Base-by-base conservation (phyloP, 1,140 invertebrate genomes). In the Bombus balteatus region DNA sequence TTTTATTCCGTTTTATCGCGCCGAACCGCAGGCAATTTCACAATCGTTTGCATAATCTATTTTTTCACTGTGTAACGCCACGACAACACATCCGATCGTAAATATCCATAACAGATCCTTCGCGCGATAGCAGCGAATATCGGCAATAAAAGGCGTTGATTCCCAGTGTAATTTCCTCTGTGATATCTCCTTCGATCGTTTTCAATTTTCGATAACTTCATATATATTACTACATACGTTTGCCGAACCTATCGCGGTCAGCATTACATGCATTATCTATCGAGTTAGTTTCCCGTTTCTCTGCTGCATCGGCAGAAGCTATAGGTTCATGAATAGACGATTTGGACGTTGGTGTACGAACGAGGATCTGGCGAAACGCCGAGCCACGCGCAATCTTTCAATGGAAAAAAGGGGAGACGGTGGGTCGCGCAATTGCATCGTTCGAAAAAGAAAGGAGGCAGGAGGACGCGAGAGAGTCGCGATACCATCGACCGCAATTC, bases 1-100 rank as follows among this genome's bases (percentile, higher is more conserved):
- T 76, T 88, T 86, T 81, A 86, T 87, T 80, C 37, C 22, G 71
- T 73, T 82, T 86, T 87, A 74, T 85, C 80, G 80, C 85, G 78
- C 86, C 81, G 59, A 90, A 81, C 72, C 28, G 74, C n/a, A 41
- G 53, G 76, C 62, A 90, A 89, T 90, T 86, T 89, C 87, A 43
- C 81, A 88, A 91, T 86, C 87, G 41, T 80, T 85, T 81, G 90
- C 85, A 72, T 88, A 87, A 88, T 89, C 70, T 68, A 89, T 85
- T 81, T 87, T 77, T 62, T 65, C 25, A 6, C 32, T 28, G 75
- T 71, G 28, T 70, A 78, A 81, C 25, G 68, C 66, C 53, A 57
- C 41, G 12, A 34, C 62, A 10, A 9, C 28, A 34, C 53, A 57
- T 80, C 47, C 18, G 62, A n/a, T 83, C 59, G 59, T 62, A 62